Evolutionary conservation across 2,797 vertebrate genomes (phyloP).

Genomic region (Linurgus olivaceus): DNA sequence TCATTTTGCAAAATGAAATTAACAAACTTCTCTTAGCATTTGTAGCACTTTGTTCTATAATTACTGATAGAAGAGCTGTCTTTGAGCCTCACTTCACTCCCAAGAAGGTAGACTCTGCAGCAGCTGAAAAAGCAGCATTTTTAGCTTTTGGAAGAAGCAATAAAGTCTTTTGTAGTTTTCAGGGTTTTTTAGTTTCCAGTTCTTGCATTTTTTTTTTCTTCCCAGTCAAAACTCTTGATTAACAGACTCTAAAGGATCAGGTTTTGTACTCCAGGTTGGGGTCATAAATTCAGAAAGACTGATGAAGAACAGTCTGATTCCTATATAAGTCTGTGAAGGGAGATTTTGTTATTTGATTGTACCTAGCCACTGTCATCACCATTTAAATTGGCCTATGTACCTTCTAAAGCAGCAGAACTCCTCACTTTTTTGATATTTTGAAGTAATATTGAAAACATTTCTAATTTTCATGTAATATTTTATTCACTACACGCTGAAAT

Average conservation of each 20-base stretch:
- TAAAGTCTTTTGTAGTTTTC: neutral
- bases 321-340: neutral
- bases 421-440: neutral
- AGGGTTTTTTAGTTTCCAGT: neutral
- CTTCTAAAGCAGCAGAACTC: neutral
- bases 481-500: neutral
- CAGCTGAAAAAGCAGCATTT: neutral
- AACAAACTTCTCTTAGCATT: neutral
- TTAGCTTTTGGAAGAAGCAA: neutral
- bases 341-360: neutral
- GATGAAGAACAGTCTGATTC: neutral
- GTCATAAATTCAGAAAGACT: neutral
- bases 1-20: neutral
- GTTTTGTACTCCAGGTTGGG: neutral
- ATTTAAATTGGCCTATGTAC: neutral
- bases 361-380: neutral
- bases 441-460: neutral
- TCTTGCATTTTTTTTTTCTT: neutral
- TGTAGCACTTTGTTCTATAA: neutral
- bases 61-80: neutral
- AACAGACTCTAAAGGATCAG: neutral
- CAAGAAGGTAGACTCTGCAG: neutral
- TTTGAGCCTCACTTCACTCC: neutral
- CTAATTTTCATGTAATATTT: neutral
- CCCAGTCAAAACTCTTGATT: neutral